Base-by-base conservation (phyloP, 2,113 vertebrate species). In the Saguinus imperator region DNA sequence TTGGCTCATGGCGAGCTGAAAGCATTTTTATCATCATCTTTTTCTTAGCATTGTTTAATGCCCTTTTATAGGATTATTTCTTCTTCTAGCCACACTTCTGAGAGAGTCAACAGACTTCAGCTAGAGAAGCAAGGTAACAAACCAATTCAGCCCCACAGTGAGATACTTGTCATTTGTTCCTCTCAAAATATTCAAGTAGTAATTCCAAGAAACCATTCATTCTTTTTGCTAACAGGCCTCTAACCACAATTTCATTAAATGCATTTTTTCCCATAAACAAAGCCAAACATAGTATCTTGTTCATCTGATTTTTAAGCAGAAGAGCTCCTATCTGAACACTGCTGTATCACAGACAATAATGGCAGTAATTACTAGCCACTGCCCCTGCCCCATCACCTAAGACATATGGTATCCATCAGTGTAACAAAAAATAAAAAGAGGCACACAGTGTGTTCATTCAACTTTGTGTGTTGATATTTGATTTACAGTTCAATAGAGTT, bases 261-360 rank as follows among this genome's bases (percentile, higher is more conserved):
- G 79, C 77, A 95, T 96, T 87, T 91, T 98, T 98, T 97, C 93
- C 98, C 98, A 98, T 97, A 98, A 98, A 98, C 97, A 98, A 96
- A 98, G 98, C 98, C 98, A 98, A 98, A 98, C 98, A 98, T 96
- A 98, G 97, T 96, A 97, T 97, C 92, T 96, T 94, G 79, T 98
- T 96, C 91, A 98, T 96, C 97, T 98, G 97, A 98, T 98, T 98
- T 98, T 96, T 82, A 94, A 97, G 82, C 89, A 98, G 96, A 98
- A 96, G 93, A 97, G 89, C 87, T 94, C 94, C 96, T 96, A 96
- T 98, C 96, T 97, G 96, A 98, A 93, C 72, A 61, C 73, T 85
- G 89, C 95, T 91, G 76, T 91, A 43, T 97, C 95, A 91, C 89
- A 95, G 97, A 97, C 80, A 97, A 96, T 97, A 97, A 97, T 0